Percentiles rank a stretch among this genome's conserved stretches.
phyloP scores from a whole-genome alignment of 2,888 invertebrate species.

The Lasiommata megera region DNA sequence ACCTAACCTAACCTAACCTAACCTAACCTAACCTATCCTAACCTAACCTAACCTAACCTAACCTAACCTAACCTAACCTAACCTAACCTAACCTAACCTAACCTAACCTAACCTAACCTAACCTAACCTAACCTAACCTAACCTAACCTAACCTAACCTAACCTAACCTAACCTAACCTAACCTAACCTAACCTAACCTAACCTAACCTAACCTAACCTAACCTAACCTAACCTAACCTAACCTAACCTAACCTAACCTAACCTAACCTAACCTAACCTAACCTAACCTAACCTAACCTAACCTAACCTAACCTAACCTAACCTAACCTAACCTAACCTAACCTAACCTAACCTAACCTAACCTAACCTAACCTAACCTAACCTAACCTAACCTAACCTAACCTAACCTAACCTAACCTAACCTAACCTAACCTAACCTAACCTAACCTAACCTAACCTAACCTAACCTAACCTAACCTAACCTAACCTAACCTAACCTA shows the following conservation, averaged over 20 bases:
- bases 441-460: constrained; percentile 37
- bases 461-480: constrained; percentile 36
- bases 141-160: not conserved
- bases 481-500: constrained; percentile 33
- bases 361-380: constrained; percentile 30
- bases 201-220: not conserved
- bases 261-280: not conserved
- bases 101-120: not conserved
- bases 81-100: not conserved
- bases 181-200: not conserved
- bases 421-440: constrained; percentile 36
- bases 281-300: constrained; percentile 8
- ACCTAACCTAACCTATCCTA: not conserved
- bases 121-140: not conserved
- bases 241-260: not conserved
- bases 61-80: not conserved
- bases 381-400: constrained; percentile 32
- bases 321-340: constrained; percentile 31
- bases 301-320: constrained; percentile 28
- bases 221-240: not conserved
- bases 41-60: not conserved
- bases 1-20: constrained; percentile 25
- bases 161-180: not conserved
- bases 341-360: constrained; percentile 31
- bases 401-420: constrained; percentile 34